These are phyloP conservation scores for Pteronura brasiliensis DNA, from an alignment of 2,113 vertebrate genomes.

Conservation along the genomic window DNA sequence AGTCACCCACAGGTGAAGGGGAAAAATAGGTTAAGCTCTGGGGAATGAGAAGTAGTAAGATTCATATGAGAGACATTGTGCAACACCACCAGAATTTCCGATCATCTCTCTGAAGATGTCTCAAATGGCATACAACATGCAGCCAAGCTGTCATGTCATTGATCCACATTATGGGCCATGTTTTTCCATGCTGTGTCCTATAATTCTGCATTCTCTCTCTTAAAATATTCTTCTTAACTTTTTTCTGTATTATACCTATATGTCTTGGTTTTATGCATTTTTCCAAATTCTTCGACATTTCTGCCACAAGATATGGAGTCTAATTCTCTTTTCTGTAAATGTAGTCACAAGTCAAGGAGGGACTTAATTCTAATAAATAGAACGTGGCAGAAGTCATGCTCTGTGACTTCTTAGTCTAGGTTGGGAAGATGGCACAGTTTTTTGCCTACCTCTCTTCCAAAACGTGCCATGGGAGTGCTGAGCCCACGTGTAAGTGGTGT, in stretches of 20 bases:
- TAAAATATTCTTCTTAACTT: not conserved
- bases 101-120: not conserved
- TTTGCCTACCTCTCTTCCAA: not conserved
- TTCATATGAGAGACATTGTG: not conserved
- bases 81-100: not conserved
- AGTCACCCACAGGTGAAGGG: not conserved
- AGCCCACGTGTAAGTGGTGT: not conserved
- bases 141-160: not conserved
- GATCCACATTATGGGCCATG: not conserved
- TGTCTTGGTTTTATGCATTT: not conserved
- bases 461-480: fast-evolving
- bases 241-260: not conserved
- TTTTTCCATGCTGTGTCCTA: not conserved
- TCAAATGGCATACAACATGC: not conserved
- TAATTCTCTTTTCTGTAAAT: not conserved
- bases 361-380: not conserved
- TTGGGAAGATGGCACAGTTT: not conserved
- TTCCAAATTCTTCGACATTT: not conserved
- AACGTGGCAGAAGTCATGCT: not conserved
- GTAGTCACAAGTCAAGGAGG: not conserved
- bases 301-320: not conserved
- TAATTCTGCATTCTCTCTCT: not conserved
- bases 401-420: not conserved
- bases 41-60: not conserved
- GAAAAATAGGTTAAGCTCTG: not conserved